Evolutionary conservation across 2,113 vertebrate genomes (phyloP).

Genomic region (rabbit (Oryctolagus cuniculus)): mOryCun1.1 NC_091438.1:124044501-124045000

Average conservation of each 20-base stretch:
- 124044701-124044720: constrained; percentile 8
- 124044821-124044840: not conserved
- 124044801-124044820: not conserved
- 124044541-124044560: not conserved
- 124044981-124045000: not conserved
- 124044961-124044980: constrained; percentile 22
- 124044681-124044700: not conserved
- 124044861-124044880: constrained; percentile 80
- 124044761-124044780: not conserved
- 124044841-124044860: constrained; percentile 65
- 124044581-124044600: not conserved
- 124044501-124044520: not conserved
- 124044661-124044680: not conserved
- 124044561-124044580: not conserved
- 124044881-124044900: constrained; percentile 81
- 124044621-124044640: not conserved
- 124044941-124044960: not conserved
- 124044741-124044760: not conserved
- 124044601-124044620: not conserved
- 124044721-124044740: not conserved
- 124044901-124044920: constrained; percentile 81
- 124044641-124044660: not conserved
- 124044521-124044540: constrained; percentile 8
- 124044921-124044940: constrained; percentile 72
- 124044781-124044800: not conserved